Evolutionary conservation across 2,113 vertebrate genomes (phyloP).

Genomic region (Caranx ignobilis): DNA sequence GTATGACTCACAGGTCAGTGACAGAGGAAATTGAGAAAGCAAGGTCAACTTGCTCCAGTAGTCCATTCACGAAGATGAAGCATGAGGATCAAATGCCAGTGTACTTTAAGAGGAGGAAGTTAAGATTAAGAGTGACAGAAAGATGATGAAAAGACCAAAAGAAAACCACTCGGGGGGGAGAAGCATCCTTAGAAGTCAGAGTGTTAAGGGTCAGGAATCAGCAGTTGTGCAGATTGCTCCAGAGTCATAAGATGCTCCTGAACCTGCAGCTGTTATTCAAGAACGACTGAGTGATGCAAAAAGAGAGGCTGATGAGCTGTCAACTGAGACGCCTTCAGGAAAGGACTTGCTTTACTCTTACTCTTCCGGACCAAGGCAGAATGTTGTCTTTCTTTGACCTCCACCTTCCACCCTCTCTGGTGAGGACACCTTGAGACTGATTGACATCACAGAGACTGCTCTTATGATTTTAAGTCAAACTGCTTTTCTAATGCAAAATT

Average conservation of each 20-base stretch:
- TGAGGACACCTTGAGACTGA: constrained; percentile 2
- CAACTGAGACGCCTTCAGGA: constrained; percentile 27
- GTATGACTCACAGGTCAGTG: constrained; percentile 29
- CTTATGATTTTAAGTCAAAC: not conserved
- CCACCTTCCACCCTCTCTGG: not conserved
- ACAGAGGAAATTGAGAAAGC: constrained; percentile 31
- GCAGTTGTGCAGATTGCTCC: constrained; percentile 25
- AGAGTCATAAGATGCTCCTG: constrained; percentile 9
- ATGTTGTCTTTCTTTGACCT: not conserved
- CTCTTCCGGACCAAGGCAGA: constrained; percentile 18
- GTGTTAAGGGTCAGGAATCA: constrained; percentile 26
- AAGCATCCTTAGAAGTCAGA: constrained; percentile 26
- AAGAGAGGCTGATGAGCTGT: constrained; percentile 39
- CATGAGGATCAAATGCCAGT: constrained; percentile 40
- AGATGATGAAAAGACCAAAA: constrained; percentile 12
- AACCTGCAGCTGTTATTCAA: constrained; percentile 39
- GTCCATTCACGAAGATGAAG: constrained; percentile 20
- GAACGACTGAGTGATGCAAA: constrained; percentile 41
- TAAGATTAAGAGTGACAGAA: constrained; percentile 42
- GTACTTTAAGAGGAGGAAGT: constrained; percentile 24
- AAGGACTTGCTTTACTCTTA: not conserved
- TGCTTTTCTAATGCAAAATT: not conserved
- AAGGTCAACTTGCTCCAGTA: constrained; percentile 18
- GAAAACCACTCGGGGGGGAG: constrained; percentile 19
- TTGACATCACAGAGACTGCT: not conserved